phyloP scores from a whole-genome alignment of 2,113 vertebrate species.

The Phrynocephalus versicolor region DNA sequence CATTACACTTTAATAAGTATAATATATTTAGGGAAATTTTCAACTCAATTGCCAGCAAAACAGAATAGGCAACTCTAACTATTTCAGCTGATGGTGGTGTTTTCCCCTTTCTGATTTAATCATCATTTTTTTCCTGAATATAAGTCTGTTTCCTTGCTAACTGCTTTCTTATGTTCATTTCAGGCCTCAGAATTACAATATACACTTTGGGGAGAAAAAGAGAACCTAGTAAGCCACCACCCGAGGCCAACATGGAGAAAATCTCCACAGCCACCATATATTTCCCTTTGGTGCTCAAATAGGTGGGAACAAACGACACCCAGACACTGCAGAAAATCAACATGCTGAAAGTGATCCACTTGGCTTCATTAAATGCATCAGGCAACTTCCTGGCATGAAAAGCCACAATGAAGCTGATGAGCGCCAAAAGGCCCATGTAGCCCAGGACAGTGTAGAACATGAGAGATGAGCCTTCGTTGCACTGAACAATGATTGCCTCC shows the following conservation, averaged over 20 bases:
- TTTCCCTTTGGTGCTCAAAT: neutral
- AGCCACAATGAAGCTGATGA: too few relatives aligned
- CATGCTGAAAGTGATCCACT: neutral
- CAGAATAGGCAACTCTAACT: too few relatives aligned
- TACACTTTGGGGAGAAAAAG: neutral
- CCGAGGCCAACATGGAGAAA: neutral
- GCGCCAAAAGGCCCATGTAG: too few relatives aligned
- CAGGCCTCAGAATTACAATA: neutral
- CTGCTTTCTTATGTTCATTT: too few relatives aligned
- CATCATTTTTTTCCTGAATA: too few relatives aligned
- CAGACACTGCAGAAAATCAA: slow-evolving; percentile 9
- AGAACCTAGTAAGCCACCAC: neutral
- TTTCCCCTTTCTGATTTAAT: too few relatives aligned
- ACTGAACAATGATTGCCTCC: neutral
- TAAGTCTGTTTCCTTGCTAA: too few relatives aligned
- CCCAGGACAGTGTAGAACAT: neutral
- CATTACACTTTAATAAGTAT: too few relatives aligned
- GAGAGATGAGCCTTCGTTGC: neutral
- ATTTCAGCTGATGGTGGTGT: too few relatives aligned
- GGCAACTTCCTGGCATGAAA: neutral
- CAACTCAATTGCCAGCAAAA: too few relatives aligned
- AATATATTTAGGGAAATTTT: too few relatives aligned
- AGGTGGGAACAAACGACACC: neutral
- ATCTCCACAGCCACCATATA: neutral
- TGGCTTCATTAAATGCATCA: slow-evolving; percentile 2